Conservation (phyloP, 1,140 invertebrate genomes). For the Pomacea maculata region DNA sequence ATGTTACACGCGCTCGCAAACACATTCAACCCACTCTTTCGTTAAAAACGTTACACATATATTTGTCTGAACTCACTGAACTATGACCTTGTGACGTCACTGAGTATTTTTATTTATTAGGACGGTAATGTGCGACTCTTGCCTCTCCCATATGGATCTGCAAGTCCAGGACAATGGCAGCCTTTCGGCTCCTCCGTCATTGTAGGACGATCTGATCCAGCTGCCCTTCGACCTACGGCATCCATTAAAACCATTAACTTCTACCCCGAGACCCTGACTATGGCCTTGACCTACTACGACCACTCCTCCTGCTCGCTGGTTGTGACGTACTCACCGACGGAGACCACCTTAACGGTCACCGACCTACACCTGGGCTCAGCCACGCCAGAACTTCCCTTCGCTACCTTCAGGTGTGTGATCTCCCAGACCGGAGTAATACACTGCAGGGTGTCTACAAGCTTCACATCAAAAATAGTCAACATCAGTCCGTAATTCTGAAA, state of each 20-base stretch:
- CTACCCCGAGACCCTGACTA: not conserved
- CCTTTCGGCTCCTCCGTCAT: slow-evolving; percentile 15
- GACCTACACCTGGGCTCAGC: not conserved
- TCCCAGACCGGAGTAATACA: no score
- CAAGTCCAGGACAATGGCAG: not conserved
- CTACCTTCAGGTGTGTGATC: not conserved
- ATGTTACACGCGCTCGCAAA: no score
- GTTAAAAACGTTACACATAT: no score
- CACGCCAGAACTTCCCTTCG: not conserved
- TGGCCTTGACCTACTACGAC: slow-evolving; percentile 18
- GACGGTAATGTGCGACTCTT: slow-evolving; percentile 14
- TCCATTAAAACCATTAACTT: slow-evolving; percentile 3
- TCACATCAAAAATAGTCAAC: no score
- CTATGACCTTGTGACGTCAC: no score
- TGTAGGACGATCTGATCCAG: not conserved
- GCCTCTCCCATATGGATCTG: not conserved
- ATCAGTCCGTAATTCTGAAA: no score
- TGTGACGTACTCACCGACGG: not conserved
- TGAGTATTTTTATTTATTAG: not conserved
- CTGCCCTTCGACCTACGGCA: slow-evolving; percentile 6
- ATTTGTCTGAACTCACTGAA: no score
- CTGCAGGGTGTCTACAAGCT: no score
- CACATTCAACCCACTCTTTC: no score
- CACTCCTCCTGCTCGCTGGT: not conserved
- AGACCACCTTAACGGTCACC: slow-evolving; percentile 1